Evolutionary conservation across 2,888 invertebrate genomes (phyloP), one percentile per base, ranked within the genome.

Genomic region (Plebejus argus): DNA sequence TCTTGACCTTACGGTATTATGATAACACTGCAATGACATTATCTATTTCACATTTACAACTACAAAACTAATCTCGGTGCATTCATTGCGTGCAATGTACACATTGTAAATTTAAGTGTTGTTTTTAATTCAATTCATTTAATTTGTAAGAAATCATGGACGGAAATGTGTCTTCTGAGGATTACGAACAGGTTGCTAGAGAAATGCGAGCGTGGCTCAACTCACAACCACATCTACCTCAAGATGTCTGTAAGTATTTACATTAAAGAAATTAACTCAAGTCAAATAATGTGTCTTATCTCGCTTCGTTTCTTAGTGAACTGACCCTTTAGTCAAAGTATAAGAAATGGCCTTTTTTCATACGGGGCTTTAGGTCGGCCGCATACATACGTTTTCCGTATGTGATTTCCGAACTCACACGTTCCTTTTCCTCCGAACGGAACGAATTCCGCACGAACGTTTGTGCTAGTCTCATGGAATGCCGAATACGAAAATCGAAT

Each of bases 151-250:
- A 53, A 53, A 4, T 53, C 18, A 18, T 53, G 53, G 53, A 53
- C 18, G 18, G 18, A 53, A 53, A 53, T 15, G 82, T 82, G 82
- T 58, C 80, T 56, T 39, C 81, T 33, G 87, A 90, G 78, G 90
- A 91, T 58, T 80, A 85, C 15, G 82, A 88, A 70, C 88, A 90
- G 78, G 89, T 93, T 81, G 81, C 95, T 23, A 84, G 85, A 33
- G 86, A 91, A 79, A 87, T 95, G 70, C 91, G 89, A 81, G 90
- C 93, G 66, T 96, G 96, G 96, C 83, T 96, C 3, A 87, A 89
- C 71, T 92, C 91, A 80, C 95, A 96, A 82, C 92, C 95, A 7
- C 95, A 96, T 85, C 88, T 96, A 71, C 96, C 96, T 1, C 95
- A 95, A 84, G 93, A 95, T 83, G 91, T 96, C 82, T 95, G 96